Evolutionary conservation across 2,797 vertebrate species (phyloP).

Genomic region (Oryzias dopingdopingensis): DNA sequence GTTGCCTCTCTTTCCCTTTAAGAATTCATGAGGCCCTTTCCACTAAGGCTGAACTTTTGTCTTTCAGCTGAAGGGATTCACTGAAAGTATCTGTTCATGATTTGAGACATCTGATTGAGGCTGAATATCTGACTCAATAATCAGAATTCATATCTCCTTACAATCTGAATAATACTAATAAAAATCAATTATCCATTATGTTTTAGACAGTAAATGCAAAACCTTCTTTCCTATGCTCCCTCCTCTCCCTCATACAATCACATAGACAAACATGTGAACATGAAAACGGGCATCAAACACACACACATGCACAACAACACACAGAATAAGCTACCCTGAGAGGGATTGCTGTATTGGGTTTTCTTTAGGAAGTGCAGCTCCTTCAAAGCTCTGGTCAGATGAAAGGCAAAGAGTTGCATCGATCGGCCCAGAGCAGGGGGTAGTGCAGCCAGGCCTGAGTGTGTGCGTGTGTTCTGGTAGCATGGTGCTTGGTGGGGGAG

Average conservation of each 20-base stretch:
- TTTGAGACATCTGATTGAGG: constrained; percentile 4
- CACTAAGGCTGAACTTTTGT: constrained; percentile 50
- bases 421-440: constrained; percentile 68
- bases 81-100: constrained; percentile 10
- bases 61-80: constrained; percentile 22
- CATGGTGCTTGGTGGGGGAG: constrained; percentile 31
- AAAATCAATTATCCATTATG: too few species aligned
- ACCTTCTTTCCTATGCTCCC: constrained; percentile 12
- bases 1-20: constrained; percentile 47
- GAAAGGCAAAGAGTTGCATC: constrained; percentile 81
- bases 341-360: constrained; percentile 76
- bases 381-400: constrained; percentile 81
- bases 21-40: constrained; percentile 64
- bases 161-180: too few species aligned
- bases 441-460: constrained; percentile 23
- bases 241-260: constrained; percentile 17
- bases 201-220: constrained; percentile 1
- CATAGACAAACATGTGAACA: constrained; percentile 37
- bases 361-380: constrained; percentile 81
- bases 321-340: constrained; percentile 57
- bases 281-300: constrained; percentile 33
- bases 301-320: constrained; percentile 28
- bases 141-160: not conserved
- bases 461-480: constrained; percentile 13
- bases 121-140: constrained; percentile 9